Evolutionary conservation across 1,140 invertebrate genomes (phyloP).

Genomic region (Megalonaias nervosa): DNA sequence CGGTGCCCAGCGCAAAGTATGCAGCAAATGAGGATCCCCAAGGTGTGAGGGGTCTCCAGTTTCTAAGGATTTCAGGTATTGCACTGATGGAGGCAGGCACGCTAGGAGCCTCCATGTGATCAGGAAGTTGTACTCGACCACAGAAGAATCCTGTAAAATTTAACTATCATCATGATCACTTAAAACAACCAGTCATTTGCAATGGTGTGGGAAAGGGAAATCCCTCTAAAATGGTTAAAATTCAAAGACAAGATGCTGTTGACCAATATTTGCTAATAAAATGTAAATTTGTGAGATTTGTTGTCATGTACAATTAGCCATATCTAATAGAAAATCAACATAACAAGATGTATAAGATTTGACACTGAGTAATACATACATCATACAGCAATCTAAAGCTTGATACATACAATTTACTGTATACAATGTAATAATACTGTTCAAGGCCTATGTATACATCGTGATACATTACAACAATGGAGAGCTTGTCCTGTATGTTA

Average conservation of each 20-base stretch:
- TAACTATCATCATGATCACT: neutral
- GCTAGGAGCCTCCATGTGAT: slow-evolving; percentile 87
- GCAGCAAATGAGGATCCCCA: slow-evolving; percentile 76
- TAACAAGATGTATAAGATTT: too few species aligned
- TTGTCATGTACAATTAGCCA: too few species aligned
- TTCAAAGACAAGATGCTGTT: too few species aligned
- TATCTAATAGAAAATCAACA: too few species aligned
- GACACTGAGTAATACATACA: slow-evolving; percentile 82
- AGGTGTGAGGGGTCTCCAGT: slow-evolving; percentile 69
- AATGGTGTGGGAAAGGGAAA: too few species aligned
- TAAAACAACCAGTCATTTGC: too few species aligned
- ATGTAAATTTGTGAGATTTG: too few species aligned
- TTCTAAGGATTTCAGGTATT: slow-evolving; percentile 86
- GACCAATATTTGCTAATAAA: too few species aligned
- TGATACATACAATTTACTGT: slow-evolving; percentile 65
- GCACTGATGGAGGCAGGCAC: slow-evolving; percentile 88
- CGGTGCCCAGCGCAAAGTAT: slow-evolving; percentile 84
- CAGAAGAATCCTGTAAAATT: slow-evolving; percentile 79
- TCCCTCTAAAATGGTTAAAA: too few species aligned
- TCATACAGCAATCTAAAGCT: slow-evolving; percentile 91
- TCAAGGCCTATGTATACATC: too few species aligned
- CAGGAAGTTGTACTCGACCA: slow-evolving; percentile 92
- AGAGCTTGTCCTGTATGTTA: slow-evolving; percentile 60
- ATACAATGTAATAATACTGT: too few species aligned
- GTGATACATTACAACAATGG: slow-evolving; percentile 57